These are phyloP conservation scores for Chloroclysta siterata DNA, from an alignment of 2,888 invertebrate genomes.

Conservation along the genomic window DNA sequence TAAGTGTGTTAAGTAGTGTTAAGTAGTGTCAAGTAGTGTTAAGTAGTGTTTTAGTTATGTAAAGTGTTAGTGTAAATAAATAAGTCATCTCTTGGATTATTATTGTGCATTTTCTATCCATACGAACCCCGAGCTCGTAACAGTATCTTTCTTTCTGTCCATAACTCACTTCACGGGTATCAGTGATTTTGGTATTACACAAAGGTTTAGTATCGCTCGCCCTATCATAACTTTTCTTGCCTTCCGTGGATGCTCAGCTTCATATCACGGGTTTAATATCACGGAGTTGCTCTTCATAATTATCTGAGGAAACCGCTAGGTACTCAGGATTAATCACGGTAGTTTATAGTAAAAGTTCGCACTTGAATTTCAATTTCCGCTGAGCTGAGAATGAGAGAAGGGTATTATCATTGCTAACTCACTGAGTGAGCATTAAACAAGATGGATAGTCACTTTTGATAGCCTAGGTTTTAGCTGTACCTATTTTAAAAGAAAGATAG, in stretches of 20 bases:
- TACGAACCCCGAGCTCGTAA: too few species aligned
- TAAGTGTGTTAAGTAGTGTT: too few species aligned
- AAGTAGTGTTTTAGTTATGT: too few species aligned
- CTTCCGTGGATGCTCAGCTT: constrained; percentile 10
- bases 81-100: too few species aligned
- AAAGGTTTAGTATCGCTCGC: neutral
- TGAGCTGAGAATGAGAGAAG: constrained; percentile 8
- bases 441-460: neutral
- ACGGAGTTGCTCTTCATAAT: constrained; percentile 27
- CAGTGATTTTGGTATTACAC: too few species aligned
- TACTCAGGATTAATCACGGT: constrained; percentile 26
- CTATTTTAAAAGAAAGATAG: too few species aligned
- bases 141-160: too few species aligned
- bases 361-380: constrained; percentile 27
- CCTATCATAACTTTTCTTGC: neutral
- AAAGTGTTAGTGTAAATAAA: too few species aligned
- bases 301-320: constrained; percentile 27
- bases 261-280: constrained; percentile 10
- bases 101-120: too few species aligned
- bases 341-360: constrained; percentile 22
- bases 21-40: too few species aligned
- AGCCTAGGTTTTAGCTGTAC: neutral
- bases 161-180: too few species aligned
- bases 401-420: constrained; percentile 8
- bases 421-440: constrained; percentile 2